These are phyloP conservation scores for Aporrectodea caliginosa DNA, from an alignment of 1,140 invertebrate genomes.

Conservation along the genomic window DNA sequence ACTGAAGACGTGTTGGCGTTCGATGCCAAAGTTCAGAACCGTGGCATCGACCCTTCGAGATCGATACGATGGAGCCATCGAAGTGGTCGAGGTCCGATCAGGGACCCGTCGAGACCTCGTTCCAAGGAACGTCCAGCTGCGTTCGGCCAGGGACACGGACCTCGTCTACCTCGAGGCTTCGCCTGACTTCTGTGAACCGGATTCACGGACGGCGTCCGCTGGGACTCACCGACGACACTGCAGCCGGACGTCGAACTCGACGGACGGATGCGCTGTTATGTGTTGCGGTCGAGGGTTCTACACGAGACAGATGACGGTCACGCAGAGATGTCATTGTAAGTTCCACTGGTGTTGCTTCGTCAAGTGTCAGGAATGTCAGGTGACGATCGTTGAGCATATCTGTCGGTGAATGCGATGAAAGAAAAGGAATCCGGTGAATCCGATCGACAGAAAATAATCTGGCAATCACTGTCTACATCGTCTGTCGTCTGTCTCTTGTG, in stretches of 20 bases:
- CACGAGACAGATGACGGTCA: conserved; percentile 62
- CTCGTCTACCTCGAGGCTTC: conserved; percentile 85
- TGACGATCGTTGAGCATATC: conserved; percentile 47
- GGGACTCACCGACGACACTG: conserved; percentile 55
- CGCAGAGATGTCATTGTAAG: conserved; percentile 64
- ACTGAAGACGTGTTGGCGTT: conserved; percentile 87
- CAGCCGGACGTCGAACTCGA: conserved; percentile 55
- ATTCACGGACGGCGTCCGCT: conserved; percentile 59
- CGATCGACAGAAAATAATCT: no score
- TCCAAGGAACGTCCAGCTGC: conserved; percentile 50
- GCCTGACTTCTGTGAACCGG: conserved; percentile 87
- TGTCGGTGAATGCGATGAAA: conserved; percentile 49
- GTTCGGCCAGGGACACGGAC: conserved; percentile 59
- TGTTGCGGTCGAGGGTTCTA: conserved; percentile 60
- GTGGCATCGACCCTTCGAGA: background rate
- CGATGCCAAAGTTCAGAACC: background rate
- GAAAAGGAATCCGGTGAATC: no score
- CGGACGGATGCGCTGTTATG: conserved; percentile 59
- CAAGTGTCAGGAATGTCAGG: conserved; percentile 55
- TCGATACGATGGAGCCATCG: background rate
- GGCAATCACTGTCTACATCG: no score
- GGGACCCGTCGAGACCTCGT: conserved; percentile 39
- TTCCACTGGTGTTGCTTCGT: conserved; percentile 60
- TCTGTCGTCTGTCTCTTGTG: no score
- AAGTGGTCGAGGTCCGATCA: background rate